phyloP scores from a whole-genome alignment of 2,888 invertebrate species.

The Epinotia brunnichana region DNA sequence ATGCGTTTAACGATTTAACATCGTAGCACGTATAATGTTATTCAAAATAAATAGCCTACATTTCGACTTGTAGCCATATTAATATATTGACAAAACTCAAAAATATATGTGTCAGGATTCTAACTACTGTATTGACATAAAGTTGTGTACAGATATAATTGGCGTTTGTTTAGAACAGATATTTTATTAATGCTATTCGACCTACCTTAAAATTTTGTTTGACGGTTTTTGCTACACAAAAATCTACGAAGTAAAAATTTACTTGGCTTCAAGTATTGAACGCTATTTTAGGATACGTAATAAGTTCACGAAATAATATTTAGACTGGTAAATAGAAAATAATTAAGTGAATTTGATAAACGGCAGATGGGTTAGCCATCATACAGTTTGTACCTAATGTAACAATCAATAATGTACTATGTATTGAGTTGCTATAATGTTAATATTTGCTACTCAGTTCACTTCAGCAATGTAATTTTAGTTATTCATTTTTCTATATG shows the following conservation, averaged over 20 bases:
- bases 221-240: no score
- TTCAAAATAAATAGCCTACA: background rate
- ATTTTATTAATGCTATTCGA: background rate
- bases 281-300: constrained; percentile 1
- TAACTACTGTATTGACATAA: background rate
- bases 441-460: background rate
- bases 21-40: constrained; percentile 1
- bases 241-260: background rate
- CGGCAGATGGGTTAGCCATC: background rate
- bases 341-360: background rate
- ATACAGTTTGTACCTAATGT: background rate
- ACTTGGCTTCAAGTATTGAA: background rate
- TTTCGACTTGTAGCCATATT: background rate
- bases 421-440: background rate
- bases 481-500: background rate
- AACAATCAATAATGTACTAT: background rate
- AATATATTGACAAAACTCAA: background rate
- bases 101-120: no score
- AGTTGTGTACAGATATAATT: background rate
- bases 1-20: constrained; percentile 6
- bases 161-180: background rate
- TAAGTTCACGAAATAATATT: constrained; percentile 1
- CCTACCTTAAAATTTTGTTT: background rate
- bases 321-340: constrained; percentile 8
- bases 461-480: background rate